Evolutionary conservation across 2,888 invertebrate species (phyloP).

Genomic region (Himalopsyche tibetana): DNA sequence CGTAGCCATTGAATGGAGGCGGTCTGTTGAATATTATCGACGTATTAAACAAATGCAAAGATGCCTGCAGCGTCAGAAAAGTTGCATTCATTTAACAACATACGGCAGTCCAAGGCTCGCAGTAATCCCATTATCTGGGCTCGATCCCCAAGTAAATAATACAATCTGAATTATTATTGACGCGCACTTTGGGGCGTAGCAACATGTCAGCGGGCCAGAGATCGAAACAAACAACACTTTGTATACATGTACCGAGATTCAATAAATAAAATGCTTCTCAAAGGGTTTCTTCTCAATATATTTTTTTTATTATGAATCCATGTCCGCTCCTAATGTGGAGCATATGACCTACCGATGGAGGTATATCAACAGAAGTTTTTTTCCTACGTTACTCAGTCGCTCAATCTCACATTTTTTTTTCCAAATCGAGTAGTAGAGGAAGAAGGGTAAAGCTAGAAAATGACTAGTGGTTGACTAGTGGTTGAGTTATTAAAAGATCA

Average conservation of each 20-base stretch:
- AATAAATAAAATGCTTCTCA: slow-evolving; percentile 5
- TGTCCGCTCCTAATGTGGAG: too few species aligned
- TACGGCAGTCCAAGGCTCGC: slow-evolving; percentile 39
- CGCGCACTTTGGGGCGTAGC: slow-evolving; percentile 40
- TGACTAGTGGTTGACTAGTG: too few species aligned
- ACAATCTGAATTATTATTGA: slow-evolving; percentile 45
- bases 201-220: slow-evolving; percentile 3
- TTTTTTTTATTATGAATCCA: too few species aligned
- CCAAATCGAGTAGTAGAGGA: too few species aligned
- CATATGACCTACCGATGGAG: too few species aligned
- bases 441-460: too few species aligned
- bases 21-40: not conserved
- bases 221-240: slow-evolving; percentile 2
- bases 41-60: slow-evolving; percentile 35
- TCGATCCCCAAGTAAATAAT: slow-evolving; percentile 55
- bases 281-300: not conserved
- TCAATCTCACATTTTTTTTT: too few species aligned
- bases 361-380: too few species aligned
- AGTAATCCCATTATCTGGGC: slow-evolving; percentile 59
- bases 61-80: slow-evolving; percentile 4
- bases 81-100: slow-evolving; percentile 30
- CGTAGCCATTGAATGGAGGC: slow-evolving; percentile 14
- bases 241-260: not conserved
- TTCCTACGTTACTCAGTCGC: too few species aligned
- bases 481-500: too few species aligned